phyloP scores from a whole-genome alignment of 2,797 vertebrate species.

The Aselliscus stoliczkanus region DNA sequence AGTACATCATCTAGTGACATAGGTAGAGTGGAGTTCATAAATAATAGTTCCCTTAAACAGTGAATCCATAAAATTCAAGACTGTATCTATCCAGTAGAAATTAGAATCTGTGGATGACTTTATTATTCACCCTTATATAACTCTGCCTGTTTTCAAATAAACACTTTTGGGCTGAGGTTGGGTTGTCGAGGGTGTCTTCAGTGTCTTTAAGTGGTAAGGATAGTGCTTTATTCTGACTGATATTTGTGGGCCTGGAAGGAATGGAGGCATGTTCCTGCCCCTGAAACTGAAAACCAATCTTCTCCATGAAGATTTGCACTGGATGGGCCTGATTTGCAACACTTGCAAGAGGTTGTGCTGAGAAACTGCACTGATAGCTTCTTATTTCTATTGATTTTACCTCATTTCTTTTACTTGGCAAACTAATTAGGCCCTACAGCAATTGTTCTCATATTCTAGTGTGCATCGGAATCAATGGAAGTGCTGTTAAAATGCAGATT shows the following conservation, averaged over 20 bases:
- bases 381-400: neutral
- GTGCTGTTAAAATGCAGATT: neutral
- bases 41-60: neutral
- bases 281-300: neutral
- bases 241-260: neutral
- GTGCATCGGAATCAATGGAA: neutral
- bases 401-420: neutral
- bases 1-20: neutral
- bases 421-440: neutral
- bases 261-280: neutral
- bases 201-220: neutral
- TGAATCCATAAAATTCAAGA: neutral
- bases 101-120: neutral
- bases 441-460: neutral
- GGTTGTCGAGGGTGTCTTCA: neutral
- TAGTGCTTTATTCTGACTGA: neutral
- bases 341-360: neutral
- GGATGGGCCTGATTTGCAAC: neutral
- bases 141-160: neutral
- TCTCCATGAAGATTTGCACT: neutral
- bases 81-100: neutral
- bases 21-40: neutral
- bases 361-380: neutral
- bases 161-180: neutral
- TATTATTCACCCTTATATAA: neutral